These are phyloP conservation scores for Neodiprion lecontei DNA, from an alignment of 1,140 invertebrate species.

Conservation along the genomic window DNA sequence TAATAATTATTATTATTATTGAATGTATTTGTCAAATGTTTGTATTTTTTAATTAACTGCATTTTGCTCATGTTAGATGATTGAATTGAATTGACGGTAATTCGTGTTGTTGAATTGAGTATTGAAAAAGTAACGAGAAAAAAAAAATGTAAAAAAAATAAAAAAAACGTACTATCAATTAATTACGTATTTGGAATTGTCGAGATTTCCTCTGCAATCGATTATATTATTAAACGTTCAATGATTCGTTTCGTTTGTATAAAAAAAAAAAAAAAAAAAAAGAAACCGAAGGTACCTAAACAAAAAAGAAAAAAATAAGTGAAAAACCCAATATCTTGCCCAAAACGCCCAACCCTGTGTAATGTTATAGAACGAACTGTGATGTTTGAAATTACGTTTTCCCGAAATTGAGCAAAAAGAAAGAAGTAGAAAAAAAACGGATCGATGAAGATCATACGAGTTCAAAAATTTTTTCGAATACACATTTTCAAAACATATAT, in stretches of 20 bases:
- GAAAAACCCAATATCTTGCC: constrained; percentile 17
- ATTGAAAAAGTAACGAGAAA: background rate
- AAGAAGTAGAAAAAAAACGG: constrained; percentile 16
- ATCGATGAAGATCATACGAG: constrained; percentile 8
- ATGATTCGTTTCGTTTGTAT: constrained; percentile 1
- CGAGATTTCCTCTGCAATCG: background rate
- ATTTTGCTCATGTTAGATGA: constrained; percentile 43
- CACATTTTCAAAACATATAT: background rate
- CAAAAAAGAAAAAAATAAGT: constrained; percentile 10
- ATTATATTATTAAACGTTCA: background rate
- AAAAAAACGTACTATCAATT: background rate
- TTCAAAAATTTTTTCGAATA: background rate
- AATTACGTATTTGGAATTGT: constrained; percentile 6
- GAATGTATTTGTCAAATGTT: constrained; percentile 41
- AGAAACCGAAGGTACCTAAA: background rate
- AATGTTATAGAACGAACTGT: constrained; percentile 50
- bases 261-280: constrained; percentile 8
- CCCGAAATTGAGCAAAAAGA: constrained; percentile 26
- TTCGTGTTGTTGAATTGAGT: constrained; percentile 36
- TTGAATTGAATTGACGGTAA: constrained; percentile 23
- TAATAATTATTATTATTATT: constrained; percentile 22
- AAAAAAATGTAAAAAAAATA: background rate
- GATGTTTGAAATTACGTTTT: constrained; percentile 51
- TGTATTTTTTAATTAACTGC: constrained; percentile 47
- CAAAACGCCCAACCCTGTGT: constrained; percentile 28